Evolutionary conservation across 2,888 invertebrate species (phyloP), one percentile per base, ranked within the genome.

Genomic region (Cryptus armator): DNA sequence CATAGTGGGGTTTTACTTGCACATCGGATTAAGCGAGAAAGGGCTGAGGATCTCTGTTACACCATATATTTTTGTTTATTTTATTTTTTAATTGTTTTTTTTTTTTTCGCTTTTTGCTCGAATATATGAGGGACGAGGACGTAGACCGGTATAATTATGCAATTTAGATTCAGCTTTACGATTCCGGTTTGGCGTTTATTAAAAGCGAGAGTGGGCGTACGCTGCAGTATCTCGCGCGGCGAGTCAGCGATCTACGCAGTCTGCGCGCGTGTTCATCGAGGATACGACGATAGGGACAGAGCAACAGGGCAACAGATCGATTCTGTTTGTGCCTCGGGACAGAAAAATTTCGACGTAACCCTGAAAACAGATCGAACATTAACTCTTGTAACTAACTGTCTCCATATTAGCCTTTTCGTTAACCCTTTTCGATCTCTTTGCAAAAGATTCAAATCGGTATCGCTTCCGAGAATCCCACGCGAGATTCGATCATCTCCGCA

Each of bases 121-220:
- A 43, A 71, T 76, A 24, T 62, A 53, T 62, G 82, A 81, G 70
- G 68, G 71, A 84, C 83, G 83, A 81, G 83, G 81, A 76, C 83
- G 87, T 86, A 87, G 89, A 88, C 89, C 88, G 90, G 90, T 91
- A 91, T 92, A 91, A 92, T 92, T 92, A 91, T 90, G 92, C 91
- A 92, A 92, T 92, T 92, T 92, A 92, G 91, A 92, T 92, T 92
- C 92, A 91, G 91, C 88, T 90, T 88, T 89, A 90, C 89, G 89
- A 91, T 92, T 91, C 92, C 90, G 91, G 92, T 92, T 92, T 90
- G 88, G 89, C 88, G 89, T 90, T 85, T 90, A 92, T 91, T 92
- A 91, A 92, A 91, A 91, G 89, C 90, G 90, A 92, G 90, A 92
- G 91, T 92, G 90, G 90, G 90, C 91, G 90, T 87, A 53, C 48